Evolutionary conservation across 2,888 invertebrate species (phyloP), one percentile per base, ranked within the genome.

Genomic region (Therioaphis trifolii): DNA sequence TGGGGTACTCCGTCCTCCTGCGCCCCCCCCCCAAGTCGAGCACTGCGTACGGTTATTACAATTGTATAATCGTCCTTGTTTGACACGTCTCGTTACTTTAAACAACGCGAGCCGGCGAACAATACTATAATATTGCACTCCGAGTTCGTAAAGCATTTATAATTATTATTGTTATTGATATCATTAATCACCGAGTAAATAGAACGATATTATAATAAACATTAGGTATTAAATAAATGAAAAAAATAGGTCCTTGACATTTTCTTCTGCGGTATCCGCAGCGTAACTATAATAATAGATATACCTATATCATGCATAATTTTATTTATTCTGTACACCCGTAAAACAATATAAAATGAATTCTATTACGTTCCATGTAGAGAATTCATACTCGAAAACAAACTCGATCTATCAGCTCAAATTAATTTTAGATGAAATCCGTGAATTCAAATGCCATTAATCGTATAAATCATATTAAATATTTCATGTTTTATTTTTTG

Each of bases 171-270:
- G n/a, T 4, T n/a, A 52, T 35, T 35, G 35, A 35, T 35, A 35
- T 35, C 52, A 4, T 52, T 7, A 61, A 12, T 18, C 63, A 15
- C 18, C 9, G 18, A 7, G 4, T 9, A 35, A 35, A 35, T 35
- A 29, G 63, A 63, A 18, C 63, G 18, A 35, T 61, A 27, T 61
- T 29, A 15, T 27, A 29, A 29, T 27, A 61, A 27, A 4, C 2
- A 2, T 0, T 29, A n/a, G 15, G 1, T 15, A 9, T 4, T 52
- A 15, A 11, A 58, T 21, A 11, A 52, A 7, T 7, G n/a, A 72
- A 14, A 21, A n/a, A 52, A 29, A 72, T 52, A 14, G 27, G 29
- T 52, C 72, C 72, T 72, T 52, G 72, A 72, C 71, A 71, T 71
- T 71, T 49, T 49, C 46, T 71, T 49, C 35, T 35, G 7, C 29